Evolutionary conservation across 2,113 vertebrate species (phyloP), one percentile per base, ranked within the genome.

Genomic region (Apistogramma diplotaenia): DNA sequence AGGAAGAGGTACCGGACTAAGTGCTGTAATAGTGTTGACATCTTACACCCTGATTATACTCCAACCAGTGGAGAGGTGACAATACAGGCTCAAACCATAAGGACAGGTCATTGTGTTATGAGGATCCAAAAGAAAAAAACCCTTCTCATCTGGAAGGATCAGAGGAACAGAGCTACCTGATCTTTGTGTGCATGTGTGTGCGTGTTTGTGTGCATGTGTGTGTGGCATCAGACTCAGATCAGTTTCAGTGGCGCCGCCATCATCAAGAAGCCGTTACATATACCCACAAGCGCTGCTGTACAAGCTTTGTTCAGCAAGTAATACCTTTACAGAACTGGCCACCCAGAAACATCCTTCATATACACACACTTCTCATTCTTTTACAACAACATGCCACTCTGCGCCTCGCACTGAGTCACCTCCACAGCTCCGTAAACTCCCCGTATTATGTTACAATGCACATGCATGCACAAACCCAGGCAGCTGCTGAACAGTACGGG

Each of bases 391-490:
- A 76, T 74, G 82, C 74, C 79, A 78, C 80, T 89, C 87, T 84
- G 73, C 4, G 8, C 75, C 79, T 82, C 56, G 10, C 78, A 74
- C 78, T 54, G 74, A 88, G 73, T 92, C 89, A 89, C 89, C 83
- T 86, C 86, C 72, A 37, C 35, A 35, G 77, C 79, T 82, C 80
- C 55, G 88, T 92, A 87, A 92, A 92, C 58, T 90, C 87, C 88
- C 82, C 43, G 13, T 90, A 92, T 88, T 91, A 82, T 21, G 76
- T 90, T 93, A 84, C 91, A 89, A 86, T 71, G 57, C 85, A 87
- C 82, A 83, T 82, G 75, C 79, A 88, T 61, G 79, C 59, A 61
- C 89, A 91, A 84, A 91, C 65, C 79, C 85, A 89, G 86, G 84
- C 89, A 92, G 89, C 89, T 91, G 91, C 86, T 13, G 46, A 87